These are phyloP conservation scores for Pseudotriccus pelzelni DNA, from an alignment of 2,797 vertebrate species.

Conservation along the genomic window DNA sequence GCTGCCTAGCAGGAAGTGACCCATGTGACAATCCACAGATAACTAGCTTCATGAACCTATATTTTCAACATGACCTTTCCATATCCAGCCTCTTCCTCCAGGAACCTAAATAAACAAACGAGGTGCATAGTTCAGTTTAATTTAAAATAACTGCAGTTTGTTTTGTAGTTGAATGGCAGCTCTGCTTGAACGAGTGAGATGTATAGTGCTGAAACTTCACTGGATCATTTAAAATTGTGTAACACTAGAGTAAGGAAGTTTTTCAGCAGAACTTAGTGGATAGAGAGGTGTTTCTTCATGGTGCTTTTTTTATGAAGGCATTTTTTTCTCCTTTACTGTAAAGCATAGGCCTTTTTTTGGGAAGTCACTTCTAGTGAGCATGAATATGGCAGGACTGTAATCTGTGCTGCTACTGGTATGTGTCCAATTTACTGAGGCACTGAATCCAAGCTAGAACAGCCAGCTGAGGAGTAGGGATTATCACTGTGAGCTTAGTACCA, in stretches of 20 bases:
- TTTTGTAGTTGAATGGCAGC: not conserved
- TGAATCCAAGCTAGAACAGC: not conserved
- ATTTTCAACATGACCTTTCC: constrained; percentile 2
- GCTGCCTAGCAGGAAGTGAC: constrained; percentile 7
- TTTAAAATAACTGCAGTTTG: not conserved
- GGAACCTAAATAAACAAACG: not conserved
- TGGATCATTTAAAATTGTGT: not conserved
- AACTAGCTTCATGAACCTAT: not conserved
- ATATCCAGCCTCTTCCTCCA: not conserved
- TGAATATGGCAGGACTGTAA: not conserved
- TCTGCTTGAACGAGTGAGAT: not conserved
- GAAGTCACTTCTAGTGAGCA: rapidly evolving
- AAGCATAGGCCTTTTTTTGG: not conserved
- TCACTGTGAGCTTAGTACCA: not conserved
- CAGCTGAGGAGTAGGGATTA: not conserved
- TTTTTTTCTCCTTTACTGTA: not conserved
- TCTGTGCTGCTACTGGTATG: not conserved
- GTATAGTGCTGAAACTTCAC: not conserved
- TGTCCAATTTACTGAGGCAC: not conserved
- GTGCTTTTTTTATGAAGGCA: not conserved
- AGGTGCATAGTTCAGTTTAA: not conserved
- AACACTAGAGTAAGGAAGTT: not conserved
- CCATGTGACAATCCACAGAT: not conserved
- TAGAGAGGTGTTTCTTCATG: not conserved
- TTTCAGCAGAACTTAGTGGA: not conserved